phyloP scores from a whole-genome alignment of 2,797 vertebrate species.

The Pipistrellus pipistrellus region DNA sequence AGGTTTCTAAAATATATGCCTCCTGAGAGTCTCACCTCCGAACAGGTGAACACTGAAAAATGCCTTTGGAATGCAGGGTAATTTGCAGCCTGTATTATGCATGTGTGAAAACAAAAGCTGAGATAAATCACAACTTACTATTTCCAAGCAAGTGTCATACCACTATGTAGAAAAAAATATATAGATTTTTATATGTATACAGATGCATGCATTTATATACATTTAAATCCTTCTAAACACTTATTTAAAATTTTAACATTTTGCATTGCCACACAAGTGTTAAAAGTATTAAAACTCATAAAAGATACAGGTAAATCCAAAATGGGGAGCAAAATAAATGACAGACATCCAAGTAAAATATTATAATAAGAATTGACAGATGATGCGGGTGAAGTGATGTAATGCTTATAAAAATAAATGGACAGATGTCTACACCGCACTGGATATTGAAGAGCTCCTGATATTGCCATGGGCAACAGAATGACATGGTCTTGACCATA shows the following conservation, averaged over 20 bases:
- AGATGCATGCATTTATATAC: background rate
- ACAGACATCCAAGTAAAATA: conserved; percentile 41
- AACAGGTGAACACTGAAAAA: conserved; percentile 55
- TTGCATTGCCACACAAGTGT: background rate
- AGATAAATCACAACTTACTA: conserved; percentile 46
- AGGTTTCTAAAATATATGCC: conserved; percentile 27
- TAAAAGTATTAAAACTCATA: conserved; percentile 48
- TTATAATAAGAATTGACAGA: conserved; percentile 10
- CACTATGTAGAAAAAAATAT: background rate
- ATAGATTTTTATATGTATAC: conserved; percentile 17
- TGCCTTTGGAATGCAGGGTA: conserved; percentile 19
- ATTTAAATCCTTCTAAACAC: conserved; percentile 6
- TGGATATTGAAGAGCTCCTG: background rate
- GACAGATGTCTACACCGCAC: background rate
- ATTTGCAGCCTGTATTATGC: background rate
- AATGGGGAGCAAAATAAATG: background rate
- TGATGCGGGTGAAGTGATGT: background rate
- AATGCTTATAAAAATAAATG: background rate
- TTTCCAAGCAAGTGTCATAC: conserved; percentile 23
- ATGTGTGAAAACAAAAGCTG: conserved; percentile 66
- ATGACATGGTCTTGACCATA: background rate
- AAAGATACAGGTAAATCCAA: conserved; percentile 11
- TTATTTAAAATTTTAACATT: conserved; percentile 47
- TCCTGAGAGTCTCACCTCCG: background rate
- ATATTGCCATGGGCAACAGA: background rate